phyloP scores from a whole-genome alignment of 1,140 invertebrate species.

The Homalodisca vitripennis region DNA sequence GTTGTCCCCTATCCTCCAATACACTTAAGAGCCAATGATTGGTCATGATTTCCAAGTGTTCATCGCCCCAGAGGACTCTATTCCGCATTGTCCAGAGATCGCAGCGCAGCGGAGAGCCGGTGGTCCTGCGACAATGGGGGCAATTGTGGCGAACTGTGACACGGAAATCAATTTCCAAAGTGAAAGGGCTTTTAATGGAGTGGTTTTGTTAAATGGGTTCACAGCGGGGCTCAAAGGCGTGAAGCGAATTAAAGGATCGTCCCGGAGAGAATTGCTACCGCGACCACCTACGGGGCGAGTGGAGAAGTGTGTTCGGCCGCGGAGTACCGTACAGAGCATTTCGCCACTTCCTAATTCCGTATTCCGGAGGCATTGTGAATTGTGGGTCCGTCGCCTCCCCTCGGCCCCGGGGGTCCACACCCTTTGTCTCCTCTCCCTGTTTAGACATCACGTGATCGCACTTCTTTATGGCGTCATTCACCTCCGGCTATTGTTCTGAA shows the following conservation, averaged over 20 bases:
- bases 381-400: background rate
- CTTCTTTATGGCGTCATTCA: constrained; percentile 20
- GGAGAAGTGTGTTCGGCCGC: too few species aligned
- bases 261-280: background rate
- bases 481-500: background rate
- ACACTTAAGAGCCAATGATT: background rate
- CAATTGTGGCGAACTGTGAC: constrained; percentile 8
- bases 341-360: constrained; percentile 18
- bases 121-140: constrained; percentile 16
- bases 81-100: background rate
- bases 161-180: constrained; percentile 18
- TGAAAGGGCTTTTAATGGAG: constrained; percentile 1
- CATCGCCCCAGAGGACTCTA: background rate
- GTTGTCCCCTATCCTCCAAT: background rate
- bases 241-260: constrained; percentile 8
- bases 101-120: too few species aligned
- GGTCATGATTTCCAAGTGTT: background rate
- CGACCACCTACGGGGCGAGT: background rate
- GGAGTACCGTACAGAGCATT: background rate
- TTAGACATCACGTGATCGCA: constrained; percentile 20
- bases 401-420: background rate
- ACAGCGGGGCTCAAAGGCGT: background rate
- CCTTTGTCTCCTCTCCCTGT: constrained; percentile 18
- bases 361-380: background rate
- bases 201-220: constrained; percentile 21